Percentiles rank a stretch among this genome's conserved stretches.
phyloP scores from a whole-genome alignment of 2,113 vertebrate species.

The Gracilinanus agilis region DNA sequence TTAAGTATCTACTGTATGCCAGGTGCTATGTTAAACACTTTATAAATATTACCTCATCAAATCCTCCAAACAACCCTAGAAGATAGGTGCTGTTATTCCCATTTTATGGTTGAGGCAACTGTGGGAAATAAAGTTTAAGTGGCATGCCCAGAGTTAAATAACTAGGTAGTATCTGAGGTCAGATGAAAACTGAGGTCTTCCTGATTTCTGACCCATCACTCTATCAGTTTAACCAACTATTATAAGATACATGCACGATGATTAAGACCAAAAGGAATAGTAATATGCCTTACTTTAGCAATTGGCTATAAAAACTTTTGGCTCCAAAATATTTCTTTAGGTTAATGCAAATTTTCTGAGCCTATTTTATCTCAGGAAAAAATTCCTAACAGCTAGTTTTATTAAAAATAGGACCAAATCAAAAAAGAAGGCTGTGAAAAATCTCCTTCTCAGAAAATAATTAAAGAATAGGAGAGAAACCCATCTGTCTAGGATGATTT shows the following conservation, averaged over 20 bases:
- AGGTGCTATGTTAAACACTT: background rate
- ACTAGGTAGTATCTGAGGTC: background rate
- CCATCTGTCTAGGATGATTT: background rate
- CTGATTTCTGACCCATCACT: background rate
- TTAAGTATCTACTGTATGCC: background rate
- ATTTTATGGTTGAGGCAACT: background rate
- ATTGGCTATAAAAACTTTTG: background rate
- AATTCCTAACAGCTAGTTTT: constrained; percentile 4
- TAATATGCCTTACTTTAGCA: background rate
- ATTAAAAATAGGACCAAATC: background rate
- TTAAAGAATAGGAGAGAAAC: background rate
- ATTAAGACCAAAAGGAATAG: background rate
- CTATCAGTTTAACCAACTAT: background rate
- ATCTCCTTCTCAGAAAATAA: background rate
- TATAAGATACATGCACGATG: background rate
- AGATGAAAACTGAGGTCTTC: background rate
- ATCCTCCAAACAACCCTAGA: background rate
- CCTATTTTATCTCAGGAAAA: constrained; percentile 3
- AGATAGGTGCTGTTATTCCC: background rate
- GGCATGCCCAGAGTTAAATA: background rate
- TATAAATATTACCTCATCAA: background rate
- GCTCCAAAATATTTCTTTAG: background rate
- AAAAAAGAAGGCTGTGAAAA: background rate
- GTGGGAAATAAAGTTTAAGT: background rate
- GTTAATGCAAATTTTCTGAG: constrained; percentile 6